A percentile compares a stretch with the other conserved stretches of the same genome.
phyloP scores from a whole-genome alignment of 2,113 vertebrate genomes.

The Erpornis zantholeuca region DNA sequence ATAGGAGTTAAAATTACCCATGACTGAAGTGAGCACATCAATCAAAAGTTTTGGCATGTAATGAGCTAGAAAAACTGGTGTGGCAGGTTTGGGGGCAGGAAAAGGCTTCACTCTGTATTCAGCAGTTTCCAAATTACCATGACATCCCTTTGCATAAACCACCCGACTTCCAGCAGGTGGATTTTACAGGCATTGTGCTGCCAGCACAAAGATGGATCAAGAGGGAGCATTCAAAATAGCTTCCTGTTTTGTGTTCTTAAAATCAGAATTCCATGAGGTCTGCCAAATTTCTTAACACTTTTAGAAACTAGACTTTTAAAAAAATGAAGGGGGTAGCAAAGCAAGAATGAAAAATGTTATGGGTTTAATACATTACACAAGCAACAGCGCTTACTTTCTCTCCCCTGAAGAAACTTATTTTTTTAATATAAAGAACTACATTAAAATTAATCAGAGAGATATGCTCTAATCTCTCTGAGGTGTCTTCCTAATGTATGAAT shows the following conservation, averaged over 20 bases:
- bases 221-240: constrained; percentile 62
- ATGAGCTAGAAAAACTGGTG: constrained; percentile 73
- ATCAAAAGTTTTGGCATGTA: constrained; percentile 88
- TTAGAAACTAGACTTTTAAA: not conserved
- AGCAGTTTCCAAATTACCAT: constrained; percentile 81
- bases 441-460: not conserved
- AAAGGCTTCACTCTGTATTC: constrained; percentile 76
- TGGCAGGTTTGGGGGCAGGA: constrained; percentile 74
- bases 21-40: constrained; percentile 89
- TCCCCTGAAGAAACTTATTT: not conserved
- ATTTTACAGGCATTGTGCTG: constrained; percentile 74
- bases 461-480: not conserved
- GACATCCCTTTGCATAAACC: constrained; percentile 83
- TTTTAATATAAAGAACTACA: not conserved
- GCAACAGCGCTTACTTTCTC: not conserved
- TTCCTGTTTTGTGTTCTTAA: constrained; percentile 74
- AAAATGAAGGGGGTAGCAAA: not conserved
- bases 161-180: constrained; percentile 89
- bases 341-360: not conserved
- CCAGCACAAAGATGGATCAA: constrained; percentile 74
- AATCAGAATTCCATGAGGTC: constrained; percentile 33
- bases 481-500: not conserved
- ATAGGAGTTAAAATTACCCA: constrained; percentile 91
- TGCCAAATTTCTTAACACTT: constrained; percentile 60
- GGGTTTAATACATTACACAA: not conserved